Percentiles rank a stretch among this genome's conserved stretches.
These are phyloP conservation scores for Hyalella azteca DNA, from an alignment of 2,888 invertebrate genomes.

Conservation along the genomic window DNA sequence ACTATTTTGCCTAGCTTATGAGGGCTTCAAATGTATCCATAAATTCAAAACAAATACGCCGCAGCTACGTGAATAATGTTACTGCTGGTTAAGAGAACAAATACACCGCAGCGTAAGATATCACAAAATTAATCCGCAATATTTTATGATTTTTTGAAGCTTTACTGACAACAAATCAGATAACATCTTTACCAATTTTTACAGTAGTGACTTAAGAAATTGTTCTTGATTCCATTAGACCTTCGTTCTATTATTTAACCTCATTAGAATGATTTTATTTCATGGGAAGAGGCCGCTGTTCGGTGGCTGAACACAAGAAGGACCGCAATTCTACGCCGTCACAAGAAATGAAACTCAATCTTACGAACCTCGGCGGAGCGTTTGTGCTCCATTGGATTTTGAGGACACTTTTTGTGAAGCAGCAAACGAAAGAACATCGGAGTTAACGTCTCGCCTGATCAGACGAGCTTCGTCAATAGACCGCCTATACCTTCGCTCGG, in stretches of 20 bases:
- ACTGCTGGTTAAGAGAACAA: no score
- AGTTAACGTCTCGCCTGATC: conserved; percentile 33
- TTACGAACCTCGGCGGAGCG: conserved; percentile 15
- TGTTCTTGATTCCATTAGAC: conserved; percentile 9
- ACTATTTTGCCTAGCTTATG: no score
- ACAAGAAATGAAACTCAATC: conserved; percentile 36
- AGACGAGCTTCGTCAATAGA: neutral
- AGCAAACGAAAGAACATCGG: conserved; percentile 25
- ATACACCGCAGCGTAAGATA: no score
- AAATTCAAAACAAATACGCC: no score
- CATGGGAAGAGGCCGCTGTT: conserved; percentile 30
- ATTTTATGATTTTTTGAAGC: no score
- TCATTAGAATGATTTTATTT: conserved; percentile 33
- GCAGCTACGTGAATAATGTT: no score
- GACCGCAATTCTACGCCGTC: conserved; percentile 30
- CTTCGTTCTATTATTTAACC: neutral
- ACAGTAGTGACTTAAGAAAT: neutral
- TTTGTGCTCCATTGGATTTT: conserved; percentile 29
- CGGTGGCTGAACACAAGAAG: conserved; percentile 34
- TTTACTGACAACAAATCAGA: no score
- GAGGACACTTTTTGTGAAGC: conserved; percentile 30
- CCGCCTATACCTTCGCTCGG: no score
- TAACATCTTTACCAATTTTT: no score
- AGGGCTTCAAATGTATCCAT: no score
- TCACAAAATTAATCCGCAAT: no score